Conservation (phyloP, 2,888 invertebrate species). For the Globia sparganii region DNA sequence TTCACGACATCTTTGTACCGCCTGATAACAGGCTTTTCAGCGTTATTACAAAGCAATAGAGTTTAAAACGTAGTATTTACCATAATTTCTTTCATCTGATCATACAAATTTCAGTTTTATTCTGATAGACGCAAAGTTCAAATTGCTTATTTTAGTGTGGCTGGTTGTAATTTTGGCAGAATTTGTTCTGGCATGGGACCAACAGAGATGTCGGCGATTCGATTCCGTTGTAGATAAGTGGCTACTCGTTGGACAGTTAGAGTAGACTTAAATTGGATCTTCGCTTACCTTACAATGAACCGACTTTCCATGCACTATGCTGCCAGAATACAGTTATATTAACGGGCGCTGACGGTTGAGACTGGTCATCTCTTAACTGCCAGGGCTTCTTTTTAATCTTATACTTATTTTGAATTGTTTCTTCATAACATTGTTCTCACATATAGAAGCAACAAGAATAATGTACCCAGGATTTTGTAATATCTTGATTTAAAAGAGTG, state of each 20-base stretch:
- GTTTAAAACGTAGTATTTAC: slow-evolving; percentile 18
- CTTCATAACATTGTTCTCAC: no score
- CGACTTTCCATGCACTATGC: background rate
- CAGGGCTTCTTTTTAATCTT: no score
- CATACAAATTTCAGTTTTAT: slow-evolving; percentile 13
- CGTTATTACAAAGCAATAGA: slow-evolving; percentile 30
- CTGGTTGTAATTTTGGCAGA: slow-evolving; percentile 26
- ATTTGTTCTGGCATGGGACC: slow-evolving; percentile 51
- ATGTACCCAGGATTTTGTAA: no score
- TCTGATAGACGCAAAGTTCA: background rate
- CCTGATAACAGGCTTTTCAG: slow-evolving; percentile 30
- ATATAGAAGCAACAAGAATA: no score
- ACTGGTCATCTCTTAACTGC: no score
- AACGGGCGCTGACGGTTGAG: no score
- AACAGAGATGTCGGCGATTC: slow-evolving; percentile 48
- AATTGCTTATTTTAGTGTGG: background rate
- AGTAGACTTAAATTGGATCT: slow-evolving; percentile 40
- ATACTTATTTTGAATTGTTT: no score
- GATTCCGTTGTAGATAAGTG: slow-evolving; percentile 59
- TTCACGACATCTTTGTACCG: slow-evolving; percentile 6
- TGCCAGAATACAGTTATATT: background rate
- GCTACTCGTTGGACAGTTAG: slow-evolving; percentile 40
- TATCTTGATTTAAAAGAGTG: no score
- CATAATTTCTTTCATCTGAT: background rate
- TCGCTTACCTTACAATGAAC: slow-evolving; percentile 19